A percentile compares a stretch with the other conserved stretches of the same genome.
These are phyloP conservation scores for Byasa hedistus DNA, from an alignment of 2,888 invertebrate species.

Conservation along the genomic window DNA sequence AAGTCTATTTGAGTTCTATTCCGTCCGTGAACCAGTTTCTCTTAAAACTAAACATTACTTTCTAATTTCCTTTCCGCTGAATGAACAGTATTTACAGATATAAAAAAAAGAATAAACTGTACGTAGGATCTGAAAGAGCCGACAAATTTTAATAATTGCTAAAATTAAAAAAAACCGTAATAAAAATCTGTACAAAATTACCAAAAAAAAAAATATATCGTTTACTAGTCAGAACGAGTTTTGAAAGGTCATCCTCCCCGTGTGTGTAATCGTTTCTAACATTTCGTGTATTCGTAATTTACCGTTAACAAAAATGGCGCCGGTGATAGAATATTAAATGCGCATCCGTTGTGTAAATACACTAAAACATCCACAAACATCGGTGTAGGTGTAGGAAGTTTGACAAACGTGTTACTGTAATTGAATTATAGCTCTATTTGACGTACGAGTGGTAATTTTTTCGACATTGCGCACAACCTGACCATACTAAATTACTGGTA, in stretches of 20 bases:
- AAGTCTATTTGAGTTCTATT: too few relatives aligned
- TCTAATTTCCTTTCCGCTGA: too few relatives aligned
- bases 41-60: too few relatives aligned
- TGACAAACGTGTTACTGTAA: slow-evolving; percentile 40
- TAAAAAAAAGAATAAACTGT: not conserved
- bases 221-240: slow-evolving; percentile 12
- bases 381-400: slow-evolving; percentile 25
- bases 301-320: slow-evolving; percentile 17
- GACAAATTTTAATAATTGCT: slow-evolving; percentile 2
- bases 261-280: slow-evolving; percentile 7
- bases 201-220: slow-evolving; percentile 2
- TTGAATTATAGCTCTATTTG: slow-evolving; percentile 43
- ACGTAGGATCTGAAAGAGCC: not conserved
- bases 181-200: slow-evolving; percentile 6
- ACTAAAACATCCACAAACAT: slow-evolving; percentile 24
- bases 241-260: slow-evolving; percentile 12
- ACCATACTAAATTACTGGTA: not conserved
- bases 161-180: slow-evolving; percentile 7
- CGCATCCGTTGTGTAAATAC: slow-evolving; percentile 18
- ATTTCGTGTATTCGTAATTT: slow-evolving; percentile 1
- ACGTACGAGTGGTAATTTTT: slow-evolving; percentile 34
- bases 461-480: slow-evolving; percentile 28
- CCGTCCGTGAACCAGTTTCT: too few relatives aligned
- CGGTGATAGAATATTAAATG: slow-evolving; percentile 4
- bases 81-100: too few relatives aligned